A percentile compares a stretch with the other conserved stretches of the same genome.
Conservation (phyloP, 2,888 invertebrate species). For the Frankliniella intonsa region DNA sequence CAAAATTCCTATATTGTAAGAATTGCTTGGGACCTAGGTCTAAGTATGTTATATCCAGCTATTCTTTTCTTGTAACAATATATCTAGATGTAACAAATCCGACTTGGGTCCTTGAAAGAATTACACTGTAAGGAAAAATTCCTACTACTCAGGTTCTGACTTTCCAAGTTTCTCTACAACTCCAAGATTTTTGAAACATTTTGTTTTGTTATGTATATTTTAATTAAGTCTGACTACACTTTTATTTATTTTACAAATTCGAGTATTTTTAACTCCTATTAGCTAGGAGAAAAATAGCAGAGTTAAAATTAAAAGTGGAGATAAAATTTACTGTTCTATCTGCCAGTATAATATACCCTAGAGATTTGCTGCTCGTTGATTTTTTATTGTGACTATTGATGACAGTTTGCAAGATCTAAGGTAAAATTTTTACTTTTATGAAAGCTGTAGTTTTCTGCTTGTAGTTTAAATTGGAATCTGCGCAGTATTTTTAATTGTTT, state of each 20-base stretch:
- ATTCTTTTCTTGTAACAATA: not conserved
- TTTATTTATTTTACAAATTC: not conserved
- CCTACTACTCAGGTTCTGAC: not conserved
- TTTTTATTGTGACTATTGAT: no score
- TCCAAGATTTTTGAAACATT: not conserved
- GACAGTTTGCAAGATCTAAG: no score
- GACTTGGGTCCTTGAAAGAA: not conserved
- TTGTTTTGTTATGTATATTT: not conserved
- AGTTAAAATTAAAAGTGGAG: no score
- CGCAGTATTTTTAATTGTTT: not conserved
- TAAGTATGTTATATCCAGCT: not conserved
- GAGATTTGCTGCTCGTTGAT: no score
- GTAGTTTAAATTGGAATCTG: conserved; percentile 27
- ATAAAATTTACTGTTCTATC: no score
- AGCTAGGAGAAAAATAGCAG: no score
- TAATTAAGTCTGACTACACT: not conserved
- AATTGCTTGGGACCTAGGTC: not conserved
- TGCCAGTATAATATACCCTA: no score
- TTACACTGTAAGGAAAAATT: not conserved
- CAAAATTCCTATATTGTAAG: no score
- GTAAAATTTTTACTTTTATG: no score
- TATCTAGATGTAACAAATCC: no score
- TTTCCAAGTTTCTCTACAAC: conserved; percentile 14
- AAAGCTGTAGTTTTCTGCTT: conserved; percentile 18
- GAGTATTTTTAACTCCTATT: not conserved